phyloP scores from a whole-genome alignment of 2,888 invertebrate species.

The Galerucella nymphaeae region DNA sequence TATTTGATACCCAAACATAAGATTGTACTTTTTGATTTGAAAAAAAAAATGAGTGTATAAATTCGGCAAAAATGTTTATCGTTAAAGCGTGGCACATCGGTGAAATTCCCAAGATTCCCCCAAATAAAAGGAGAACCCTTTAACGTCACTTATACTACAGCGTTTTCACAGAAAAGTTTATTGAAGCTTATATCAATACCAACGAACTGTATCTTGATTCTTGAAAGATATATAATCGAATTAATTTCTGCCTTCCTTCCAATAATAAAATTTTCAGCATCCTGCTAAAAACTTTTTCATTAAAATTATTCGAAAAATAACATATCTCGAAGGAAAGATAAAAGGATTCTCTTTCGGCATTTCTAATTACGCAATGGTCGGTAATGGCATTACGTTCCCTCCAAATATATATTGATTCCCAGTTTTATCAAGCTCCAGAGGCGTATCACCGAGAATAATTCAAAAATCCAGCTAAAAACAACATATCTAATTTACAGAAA shows the following conservation, averaged over 20 bases:
- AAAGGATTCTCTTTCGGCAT: slow-evolving; percentile 59
- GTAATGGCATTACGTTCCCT: slow-evolving; percentile 62
- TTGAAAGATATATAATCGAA: slow-evolving; percentile 50
- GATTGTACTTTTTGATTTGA: too few relatives aligned
- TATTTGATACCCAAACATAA: too few relatives aligned
- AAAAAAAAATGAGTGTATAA: too few relatives aligned
- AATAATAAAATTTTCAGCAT: slow-evolving; percentile 53
- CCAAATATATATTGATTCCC: slow-evolving; percentile 60
- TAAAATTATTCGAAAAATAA: slow-evolving; percentile 60
- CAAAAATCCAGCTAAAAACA: too few relatives aligned
- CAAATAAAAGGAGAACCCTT: slow-evolving; percentile 12
- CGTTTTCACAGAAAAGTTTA: slow-evolving; percentile 18
- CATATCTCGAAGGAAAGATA: slow-evolving; percentile 56
- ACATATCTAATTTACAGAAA: too few relatives aligned
- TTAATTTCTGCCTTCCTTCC: slow-evolving; percentile 50
- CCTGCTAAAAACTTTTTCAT: slow-evolving; percentile 56
- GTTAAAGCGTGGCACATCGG: too few relatives aligned
- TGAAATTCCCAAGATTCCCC: not conserved
- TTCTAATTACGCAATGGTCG: slow-evolving; percentile 62
- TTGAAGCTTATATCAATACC: slow-evolving; percentile 32
- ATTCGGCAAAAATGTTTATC: too few relatives aligned
- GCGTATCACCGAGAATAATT: not conserved
- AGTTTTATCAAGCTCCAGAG: not conserved
- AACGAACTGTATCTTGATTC: slow-evolving; percentile 46
- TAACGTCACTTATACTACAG: slow-evolving; percentile 30